Evolutionary conservation across 2,888 invertebrate genomes (phyloP).

Genomic region (Pristionchus mayeri): DNA sequence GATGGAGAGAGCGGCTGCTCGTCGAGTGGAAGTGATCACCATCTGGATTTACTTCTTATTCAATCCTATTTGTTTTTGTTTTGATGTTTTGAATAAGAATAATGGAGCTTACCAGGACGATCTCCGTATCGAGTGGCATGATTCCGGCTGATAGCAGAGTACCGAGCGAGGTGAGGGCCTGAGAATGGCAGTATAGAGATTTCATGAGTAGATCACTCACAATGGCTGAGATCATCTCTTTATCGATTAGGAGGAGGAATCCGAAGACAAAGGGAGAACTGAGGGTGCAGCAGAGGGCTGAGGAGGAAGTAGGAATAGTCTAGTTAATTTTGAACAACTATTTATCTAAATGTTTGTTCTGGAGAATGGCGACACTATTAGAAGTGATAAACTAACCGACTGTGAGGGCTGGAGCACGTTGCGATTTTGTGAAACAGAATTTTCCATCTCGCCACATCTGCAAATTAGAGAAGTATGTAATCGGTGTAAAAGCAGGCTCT

Average conservation of each 20-base stretch:
- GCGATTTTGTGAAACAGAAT: background rate
- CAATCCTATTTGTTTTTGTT: too few species aligned
- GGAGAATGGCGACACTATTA: too few species aligned
- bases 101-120: background rate
- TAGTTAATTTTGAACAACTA: too few species aligned
- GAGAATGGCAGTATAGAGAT: background rate
- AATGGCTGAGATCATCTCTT: background rate
- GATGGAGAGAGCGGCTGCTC: constrained; percentile 18
- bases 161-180: background rate
- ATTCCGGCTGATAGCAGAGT: background rate
- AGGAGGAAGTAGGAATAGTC: too few species aligned
- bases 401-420: constrained; percentile 10
- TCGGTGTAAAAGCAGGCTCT: too few species aligned
- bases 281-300: constrained; percentile 11
- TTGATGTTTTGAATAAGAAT: too few species aligned
- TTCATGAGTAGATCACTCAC: background rate
- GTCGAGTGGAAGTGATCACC: constrained; percentile 23
- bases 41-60: too few species aligned
- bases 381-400: background rate
- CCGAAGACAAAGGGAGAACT: background rate
- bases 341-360: too few species aligned
- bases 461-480: too few species aligned
- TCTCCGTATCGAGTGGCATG: constrained; percentile 27
- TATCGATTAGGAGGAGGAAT: constrained; percentile 6
- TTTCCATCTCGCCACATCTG: constrained; percentile 7